A percentile compares a stretch with the other conserved stretches of the same genome.
Evolutionary conservation across 2,888 invertebrate species (phyloP).

Genomic region (Andrena bicolor): DNA sequence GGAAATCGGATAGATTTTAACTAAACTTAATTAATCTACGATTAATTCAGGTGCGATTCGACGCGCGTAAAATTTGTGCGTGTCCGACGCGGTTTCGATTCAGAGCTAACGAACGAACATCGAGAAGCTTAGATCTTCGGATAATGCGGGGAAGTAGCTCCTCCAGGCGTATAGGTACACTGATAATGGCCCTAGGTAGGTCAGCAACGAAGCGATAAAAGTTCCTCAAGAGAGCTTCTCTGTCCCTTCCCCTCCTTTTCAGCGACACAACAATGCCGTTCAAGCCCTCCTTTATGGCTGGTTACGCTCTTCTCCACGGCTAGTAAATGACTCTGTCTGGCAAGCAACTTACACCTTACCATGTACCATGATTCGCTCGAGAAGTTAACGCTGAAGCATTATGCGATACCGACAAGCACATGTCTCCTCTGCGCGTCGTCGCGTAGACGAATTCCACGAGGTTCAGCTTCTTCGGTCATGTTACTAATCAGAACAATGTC

Average conservation of each 20-base stretch:
- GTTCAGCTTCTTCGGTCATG: neutral
- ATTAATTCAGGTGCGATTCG: neutral
- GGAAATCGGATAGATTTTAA: no score
- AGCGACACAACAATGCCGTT: constrained; percentile 72
- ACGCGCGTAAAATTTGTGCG: no score
- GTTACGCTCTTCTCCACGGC: constrained; percentile 66
- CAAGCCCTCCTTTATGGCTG: constrained; percentile 69
- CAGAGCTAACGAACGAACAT: constrained; percentile 14
- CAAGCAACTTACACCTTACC: constrained; percentile 50
- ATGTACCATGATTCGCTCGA: constrained; percentile 55
- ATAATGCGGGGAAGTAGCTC: constrained; percentile 63
- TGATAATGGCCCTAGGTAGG: constrained; percentile 72
- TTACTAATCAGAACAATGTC: no score
- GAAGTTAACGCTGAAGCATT: constrained; percentile 59
- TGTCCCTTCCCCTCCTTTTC: constrained; percentile 50
- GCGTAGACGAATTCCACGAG: neutral
- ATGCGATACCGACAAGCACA: constrained; percentile 50
- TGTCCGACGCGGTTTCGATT: neutral
- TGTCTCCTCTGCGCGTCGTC: constrained; percentile 16
- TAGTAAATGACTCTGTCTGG: constrained; percentile 71
- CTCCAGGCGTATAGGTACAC: constrained; percentile 56
- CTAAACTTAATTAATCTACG: neutral
- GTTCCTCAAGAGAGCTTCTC: constrained; percentile 67
- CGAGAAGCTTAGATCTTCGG: constrained; percentile 50
- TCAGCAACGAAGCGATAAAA: constrained; percentile 75